phyloP scores from a whole-genome alignment of 2,888 invertebrate species.

The Tiphia femorata region DNA sequence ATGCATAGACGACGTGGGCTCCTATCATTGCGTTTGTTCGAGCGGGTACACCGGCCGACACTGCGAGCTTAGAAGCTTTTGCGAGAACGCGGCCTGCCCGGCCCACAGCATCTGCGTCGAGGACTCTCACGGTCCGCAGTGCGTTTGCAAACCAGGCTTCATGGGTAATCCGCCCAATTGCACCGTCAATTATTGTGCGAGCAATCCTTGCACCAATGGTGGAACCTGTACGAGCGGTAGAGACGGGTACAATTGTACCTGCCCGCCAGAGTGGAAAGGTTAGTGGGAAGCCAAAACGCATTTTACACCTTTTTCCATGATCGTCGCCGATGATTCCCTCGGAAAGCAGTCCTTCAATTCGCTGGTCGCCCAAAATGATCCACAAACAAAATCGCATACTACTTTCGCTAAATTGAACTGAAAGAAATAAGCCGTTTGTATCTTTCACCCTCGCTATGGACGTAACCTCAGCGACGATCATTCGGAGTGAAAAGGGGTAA shows the following conservation, averaged over 20 bases:
- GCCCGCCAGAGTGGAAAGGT: constrained; percentile 81
- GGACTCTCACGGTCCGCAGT: constrained; percentile 70
- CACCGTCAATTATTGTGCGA: constrained; percentile 74
- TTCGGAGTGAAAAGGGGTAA: no score
- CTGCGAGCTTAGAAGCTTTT: constrained; percentile 70
- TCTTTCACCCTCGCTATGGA: no score
- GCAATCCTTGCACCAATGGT: constrained; percentile 81
- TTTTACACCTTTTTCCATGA: no score
- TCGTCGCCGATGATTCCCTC: no score
- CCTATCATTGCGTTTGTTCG: constrained; percentile 73
- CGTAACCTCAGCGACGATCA: no score
- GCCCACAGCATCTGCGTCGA: constrained; percentile 78
- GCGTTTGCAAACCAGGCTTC: constrained; percentile 77
- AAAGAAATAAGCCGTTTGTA: no score
- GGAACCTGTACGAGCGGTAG: constrained; percentile 76
- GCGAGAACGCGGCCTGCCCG: constrained; percentile 74
- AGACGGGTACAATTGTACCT: constrained; percentile 78
- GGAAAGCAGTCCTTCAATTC: no score
- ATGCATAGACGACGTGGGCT: constrained; percentile 74
- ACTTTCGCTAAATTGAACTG: no score
- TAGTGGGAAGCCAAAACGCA: no score
- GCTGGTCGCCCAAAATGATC: no score
- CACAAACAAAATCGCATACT: no score
- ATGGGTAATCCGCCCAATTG: constrained; percentile 68
- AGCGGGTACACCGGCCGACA: constrained; percentile 72